Evolutionary conservation across 2,888 invertebrate species (phyloP), one percentile per base, ranked within the genome.

Genomic region (Sesia apiformis): DNA sequence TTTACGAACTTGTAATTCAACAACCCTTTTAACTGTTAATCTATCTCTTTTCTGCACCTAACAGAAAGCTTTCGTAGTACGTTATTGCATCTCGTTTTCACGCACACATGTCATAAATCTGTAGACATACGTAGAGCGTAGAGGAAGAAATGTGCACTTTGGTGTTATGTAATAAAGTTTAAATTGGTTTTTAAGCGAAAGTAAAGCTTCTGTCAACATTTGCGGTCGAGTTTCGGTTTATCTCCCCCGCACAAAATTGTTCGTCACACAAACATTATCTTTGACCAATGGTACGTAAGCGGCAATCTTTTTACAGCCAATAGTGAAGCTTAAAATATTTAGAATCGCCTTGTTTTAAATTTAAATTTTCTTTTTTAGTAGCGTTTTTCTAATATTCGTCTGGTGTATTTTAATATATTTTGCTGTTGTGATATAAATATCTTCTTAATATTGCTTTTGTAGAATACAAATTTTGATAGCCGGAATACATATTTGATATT

Each of bases 211-310:
- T 81, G 85, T 84, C 82, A 84, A 84, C 82, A 77, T 81, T 84
- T 84, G 86, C 70, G 85, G 84, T 81, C 70, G 77, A 69, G 72
- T 78, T 82, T 81, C 72, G 82, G 81, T 82, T 79, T 81, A 83
- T 83, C 84, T 81, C 82, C 83, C 82, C 83, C 81, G 80, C 80
- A 81, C 75, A 80, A 80, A 81, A 74, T 81, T 76, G 79, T 78
- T 23, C 81, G 81, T 78, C 79, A 69, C 73, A 77, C 80, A 80
- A 86, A 84, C 75, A 84, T 89, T 88, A 87, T 89, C 85, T 86
- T 84, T 84, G 84, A 78, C 90, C 90, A 90, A 90, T 90, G 80
- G 82, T 69, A 81, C 76, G 77, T 76, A 74, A 73, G 78, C 76
- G 67, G 64, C 63, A 69, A 66, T 70, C 72, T 72, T 81, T 85